These are phyloP conservation scores for Australoheros scitulus DNA, from an alignment of 2,113 vertebrate species.

Conservation along the genomic window DNA sequence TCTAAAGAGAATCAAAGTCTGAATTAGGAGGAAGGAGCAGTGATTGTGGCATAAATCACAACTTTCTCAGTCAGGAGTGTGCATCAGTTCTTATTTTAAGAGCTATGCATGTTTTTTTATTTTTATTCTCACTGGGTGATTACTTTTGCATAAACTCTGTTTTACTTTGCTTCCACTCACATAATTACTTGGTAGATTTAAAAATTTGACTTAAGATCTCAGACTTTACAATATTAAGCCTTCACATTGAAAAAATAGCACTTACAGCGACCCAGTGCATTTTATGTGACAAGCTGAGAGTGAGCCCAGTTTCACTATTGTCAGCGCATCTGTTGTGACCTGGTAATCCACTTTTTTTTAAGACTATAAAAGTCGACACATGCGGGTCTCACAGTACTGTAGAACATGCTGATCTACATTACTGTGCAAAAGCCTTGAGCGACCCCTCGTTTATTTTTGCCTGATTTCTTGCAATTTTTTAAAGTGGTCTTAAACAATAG, in stretches of 20 bases:
- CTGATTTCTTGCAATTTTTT: no score
- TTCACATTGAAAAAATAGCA: background rate
- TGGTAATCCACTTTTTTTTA: background rate
- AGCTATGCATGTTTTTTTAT: background rate
- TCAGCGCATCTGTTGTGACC: background rate
- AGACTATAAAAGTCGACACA: rapidly evolving
- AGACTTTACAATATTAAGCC: background rate
- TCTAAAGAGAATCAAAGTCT: background rate
- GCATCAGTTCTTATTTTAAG: background rate
- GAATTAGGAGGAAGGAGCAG: background rate
- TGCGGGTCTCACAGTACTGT: background rate
- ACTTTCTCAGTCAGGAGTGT: background rate
- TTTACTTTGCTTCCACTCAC: background rate
- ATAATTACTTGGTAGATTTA: background rate
- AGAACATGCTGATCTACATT: no score
- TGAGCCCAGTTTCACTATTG: background rate
- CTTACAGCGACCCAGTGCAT: no score
- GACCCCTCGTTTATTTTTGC: no score
- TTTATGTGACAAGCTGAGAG: background rate
- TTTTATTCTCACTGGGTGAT: background rate
- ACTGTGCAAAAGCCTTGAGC: no score
- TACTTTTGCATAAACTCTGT: background rate
- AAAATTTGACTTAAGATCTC: background rate
- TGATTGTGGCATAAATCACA: background rate
- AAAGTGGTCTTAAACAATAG: no score